Evolutionary conservation across 2,888 invertebrate genomes (phyloP).

Genomic region (Podabrus alpinus): DNA sequence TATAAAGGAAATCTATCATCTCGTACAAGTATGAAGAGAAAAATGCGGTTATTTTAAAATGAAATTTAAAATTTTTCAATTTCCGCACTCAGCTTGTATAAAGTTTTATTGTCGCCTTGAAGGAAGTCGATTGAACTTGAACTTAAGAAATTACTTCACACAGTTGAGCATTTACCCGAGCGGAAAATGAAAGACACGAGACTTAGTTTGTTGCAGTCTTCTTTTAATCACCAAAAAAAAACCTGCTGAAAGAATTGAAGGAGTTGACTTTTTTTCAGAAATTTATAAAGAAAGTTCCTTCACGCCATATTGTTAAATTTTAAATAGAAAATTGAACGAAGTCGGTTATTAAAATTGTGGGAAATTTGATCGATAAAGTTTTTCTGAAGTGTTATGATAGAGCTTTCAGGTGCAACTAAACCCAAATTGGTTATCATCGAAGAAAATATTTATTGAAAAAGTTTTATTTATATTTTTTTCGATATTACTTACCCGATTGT

Average conservation of each 20-base stretch:
- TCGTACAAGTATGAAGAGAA: background rate
- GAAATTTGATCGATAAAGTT: background rate
- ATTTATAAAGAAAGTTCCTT: background rate
- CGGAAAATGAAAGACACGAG: background rate
- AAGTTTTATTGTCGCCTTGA: background rate
- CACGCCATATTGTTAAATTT: background rate
- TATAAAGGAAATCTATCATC: background rate
- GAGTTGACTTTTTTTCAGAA: background rate
- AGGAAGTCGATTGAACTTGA: background rate
- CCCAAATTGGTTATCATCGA: background rate
- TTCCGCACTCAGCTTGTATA: background rate
- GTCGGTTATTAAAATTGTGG: background rate
- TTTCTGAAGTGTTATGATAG: background rate
- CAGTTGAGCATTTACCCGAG: background rate
- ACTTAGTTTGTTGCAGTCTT: background rate
- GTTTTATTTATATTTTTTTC: background rate
- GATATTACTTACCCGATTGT: background rate
- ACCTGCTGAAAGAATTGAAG: background rate
- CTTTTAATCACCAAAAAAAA: background rate
- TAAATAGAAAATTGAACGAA: background rate
- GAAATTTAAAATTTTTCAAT: background rate
- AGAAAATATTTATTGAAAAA: background rate
- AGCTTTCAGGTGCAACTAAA: background rate
- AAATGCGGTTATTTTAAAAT: background rate
- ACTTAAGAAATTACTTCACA: background rate